phyloP scores from a whole-genome alignment of 2,797 vertebrate genomes.

The Neostethus bicornis region DNA sequence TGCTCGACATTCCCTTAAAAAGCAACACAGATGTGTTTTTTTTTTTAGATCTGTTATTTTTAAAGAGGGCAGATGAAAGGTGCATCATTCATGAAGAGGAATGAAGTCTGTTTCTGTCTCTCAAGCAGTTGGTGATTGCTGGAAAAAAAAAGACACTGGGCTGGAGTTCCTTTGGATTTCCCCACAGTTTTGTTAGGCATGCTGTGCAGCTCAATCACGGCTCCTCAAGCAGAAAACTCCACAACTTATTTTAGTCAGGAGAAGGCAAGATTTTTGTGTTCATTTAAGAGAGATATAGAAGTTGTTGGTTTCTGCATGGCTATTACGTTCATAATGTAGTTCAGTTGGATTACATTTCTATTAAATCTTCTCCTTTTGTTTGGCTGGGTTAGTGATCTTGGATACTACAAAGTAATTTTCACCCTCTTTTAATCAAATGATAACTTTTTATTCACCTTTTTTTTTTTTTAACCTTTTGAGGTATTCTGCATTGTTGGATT shows the following conservation, averaged over 20 bases:
- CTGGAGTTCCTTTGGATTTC: slow-evolving; percentile 70
- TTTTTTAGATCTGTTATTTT: slow-evolving; percentile 59
- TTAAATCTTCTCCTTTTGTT: no score
- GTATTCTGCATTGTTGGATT: no score
- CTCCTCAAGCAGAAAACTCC: slow-evolving; percentile 58
- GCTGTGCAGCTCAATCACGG: slow-evolving; percentile 68
- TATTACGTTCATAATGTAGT: slow-evolving; percentile 20
- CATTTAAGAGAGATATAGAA: slow-evolving; percentile 33
- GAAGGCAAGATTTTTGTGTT: slow-evolving; percentile 29
- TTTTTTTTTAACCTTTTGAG: no score
- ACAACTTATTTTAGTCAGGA: slow-evolving; percentile 31
- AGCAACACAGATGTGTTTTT: slow-evolving; percentile 36
- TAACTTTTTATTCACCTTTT: no score
- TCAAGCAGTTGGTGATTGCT: slow-evolving; percentile 63
- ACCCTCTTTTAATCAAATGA: no score
- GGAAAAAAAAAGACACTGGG: slow-evolving; percentile 52
- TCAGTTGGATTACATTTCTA: slow-evolving; percentile 24
- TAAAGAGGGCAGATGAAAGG: slow-evolving; percentile 60
- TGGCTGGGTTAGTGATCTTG: no score
- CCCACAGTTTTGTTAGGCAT: slow-evolving; percentile 74
- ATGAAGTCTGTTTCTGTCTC: slow-evolving; percentile 72
- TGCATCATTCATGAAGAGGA: slow-evolving; percentile 59
- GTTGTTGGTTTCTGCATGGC: slow-evolving; percentile 42
- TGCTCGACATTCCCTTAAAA: slow-evolving; percentile 8
- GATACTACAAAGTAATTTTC: no score